These are phyloP conservation scores for Penaeus japonicus DNA, from an alignment of 1,140 invertebrate genomes.

Conservation along the genomic window DNA sequence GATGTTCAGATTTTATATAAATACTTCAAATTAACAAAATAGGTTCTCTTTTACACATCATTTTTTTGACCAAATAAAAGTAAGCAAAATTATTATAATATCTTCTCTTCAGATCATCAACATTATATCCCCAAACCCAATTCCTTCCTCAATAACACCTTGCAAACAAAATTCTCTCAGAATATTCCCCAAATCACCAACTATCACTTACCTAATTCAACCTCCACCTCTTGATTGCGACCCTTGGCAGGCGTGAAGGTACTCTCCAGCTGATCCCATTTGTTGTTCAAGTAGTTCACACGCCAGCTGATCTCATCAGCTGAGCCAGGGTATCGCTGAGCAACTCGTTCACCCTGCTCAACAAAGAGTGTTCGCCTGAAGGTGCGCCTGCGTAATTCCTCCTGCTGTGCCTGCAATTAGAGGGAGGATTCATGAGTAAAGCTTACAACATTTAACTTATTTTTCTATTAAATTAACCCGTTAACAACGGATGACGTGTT, in stretches of 20 bases:
- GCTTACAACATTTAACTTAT: slow-evolving; percentile 46
- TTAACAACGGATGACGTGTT: too few relatives aligned
- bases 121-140: too few relatives aligned
- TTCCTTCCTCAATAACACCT: not conserved
- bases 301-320: slow-evolving; percentile 80
- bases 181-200: too few relatives aligned
- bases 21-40: too few relatives aligned
- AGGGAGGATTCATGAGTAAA: slow-evolving; percentile 56
- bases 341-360: slow-evolving; percentile 78
- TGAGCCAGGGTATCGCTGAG: slow-evolving; percentile 75
- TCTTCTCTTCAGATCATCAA: not conserved
- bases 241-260: slow-evolving; percentile 64
- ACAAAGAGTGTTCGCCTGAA: slow-evolving; percentile 78
- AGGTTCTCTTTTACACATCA: too few relatives aligned
- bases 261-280: slow-evolving; percentile 77
- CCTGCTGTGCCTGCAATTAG: slow-evolving; percentile 74
- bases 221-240: slow-evolving; percentile 9
- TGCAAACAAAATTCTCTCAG: too few relatives aligned
- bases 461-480: too few relatives aligned
- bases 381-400: slow-evolving; percentile 75
- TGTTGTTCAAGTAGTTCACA: slow-evolving; percentile 75
- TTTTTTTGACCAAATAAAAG: too few relatives aligned
- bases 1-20: too few relatives aligned
- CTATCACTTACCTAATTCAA: too few relatives aligned
- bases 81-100: not conserved